Base-by-base conservation (phyloP, 2,888 invertebrate genomes). In the Nematopogon swammerdamellus region DNA sequence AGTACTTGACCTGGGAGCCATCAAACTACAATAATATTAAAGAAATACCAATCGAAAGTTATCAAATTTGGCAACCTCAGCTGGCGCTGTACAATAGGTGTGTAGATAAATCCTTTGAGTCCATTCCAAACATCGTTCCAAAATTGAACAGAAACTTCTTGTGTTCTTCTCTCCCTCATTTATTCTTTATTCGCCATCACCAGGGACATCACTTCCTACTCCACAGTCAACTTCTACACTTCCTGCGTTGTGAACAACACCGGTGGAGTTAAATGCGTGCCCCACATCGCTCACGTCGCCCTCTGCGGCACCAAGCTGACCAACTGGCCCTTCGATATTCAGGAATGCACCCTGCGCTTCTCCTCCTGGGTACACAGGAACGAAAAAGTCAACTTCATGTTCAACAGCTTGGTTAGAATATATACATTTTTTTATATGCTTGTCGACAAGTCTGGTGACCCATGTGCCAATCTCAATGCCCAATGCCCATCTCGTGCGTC, bases 1-100 rank as follows among this genome's bases (percentile, higher is more conserved):
- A 86, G 55, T 85, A 86, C 63, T 71, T 93, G 17, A 75, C 66
- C 16, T 93, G 92, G 92, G 80, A 83, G 47, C 86, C 88, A 0
- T 67, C 70, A 2, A 82, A 88, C 5, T 90, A 86, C 61, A 85
- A 84, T 14, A 81, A 81, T 48, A 79, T 92, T 18, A 68, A 75
- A 3, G 80, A 80, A 51, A 70, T 87, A 17, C 82, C 87, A 57
- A 67, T 91, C n/a, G 83, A 83, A 16, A 86, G 86, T 56, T 75
- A 81, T 49, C 79, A 85, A 52, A 80, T 93, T 48, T 93, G 93
- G 92, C 75, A 84, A 10, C 92, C 92, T 0, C 86, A 87, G 58
- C 73, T 93, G 60, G 83, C 89, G 0, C 66, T 91, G 16, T 91
- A 88, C 58, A 92, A 92, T 59, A 82, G 84, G 83, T n/a, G n/a